Conservation (phyloP, 1,140 invertebrate genomes). For the Drosophila funebris region DNA sequence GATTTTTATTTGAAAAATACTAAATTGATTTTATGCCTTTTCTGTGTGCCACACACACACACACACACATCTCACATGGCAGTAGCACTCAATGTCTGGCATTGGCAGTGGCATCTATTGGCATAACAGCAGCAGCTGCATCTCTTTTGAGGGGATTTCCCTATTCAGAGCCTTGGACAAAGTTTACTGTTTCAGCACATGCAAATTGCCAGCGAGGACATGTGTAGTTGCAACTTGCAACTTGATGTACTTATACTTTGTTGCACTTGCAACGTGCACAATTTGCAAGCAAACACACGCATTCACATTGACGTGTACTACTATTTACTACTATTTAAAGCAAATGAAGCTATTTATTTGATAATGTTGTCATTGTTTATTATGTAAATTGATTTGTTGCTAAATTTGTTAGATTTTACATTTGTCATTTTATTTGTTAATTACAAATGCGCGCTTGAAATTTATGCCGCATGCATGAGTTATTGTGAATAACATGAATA, state of each 20-base stretch:
- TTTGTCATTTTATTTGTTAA: constrained; percentile 25
- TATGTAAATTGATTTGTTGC: neutral
- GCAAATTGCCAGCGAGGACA: constrained; percentile 31
- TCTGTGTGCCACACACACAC: neutral
- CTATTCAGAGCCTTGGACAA: neutral
- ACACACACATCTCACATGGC: neutral
- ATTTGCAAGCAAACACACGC: neutral
- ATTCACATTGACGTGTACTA: too few relatives aligned
- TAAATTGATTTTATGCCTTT: constrained; percentile 68
- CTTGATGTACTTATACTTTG: constrained; percentile 12
- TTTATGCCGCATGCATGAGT: constrained; percentile 3
- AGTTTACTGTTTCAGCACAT: constrained; percentile 10
- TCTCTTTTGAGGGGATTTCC: neutral
- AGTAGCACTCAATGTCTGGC: neutral
- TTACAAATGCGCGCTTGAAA: constrained; percentile 17
- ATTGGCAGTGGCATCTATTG: neutral
- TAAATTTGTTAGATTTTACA: neutral
- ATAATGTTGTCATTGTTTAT: neutral
- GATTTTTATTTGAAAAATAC: constrained; percentile 74
- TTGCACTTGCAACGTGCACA: constrained; percentile 19
- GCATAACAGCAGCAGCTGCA: neutral
- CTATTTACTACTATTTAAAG: too few relatives aligned
- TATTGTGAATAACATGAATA: neutral
- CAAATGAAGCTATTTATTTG: neutral
- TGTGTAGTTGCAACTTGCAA: constrained; percentile 11